Evolutionary conservation across 2,797 vertebrate species (phyloP), one percentile per base, ranked within the genome.

Genomic region (Meda fulgida): DNA sequence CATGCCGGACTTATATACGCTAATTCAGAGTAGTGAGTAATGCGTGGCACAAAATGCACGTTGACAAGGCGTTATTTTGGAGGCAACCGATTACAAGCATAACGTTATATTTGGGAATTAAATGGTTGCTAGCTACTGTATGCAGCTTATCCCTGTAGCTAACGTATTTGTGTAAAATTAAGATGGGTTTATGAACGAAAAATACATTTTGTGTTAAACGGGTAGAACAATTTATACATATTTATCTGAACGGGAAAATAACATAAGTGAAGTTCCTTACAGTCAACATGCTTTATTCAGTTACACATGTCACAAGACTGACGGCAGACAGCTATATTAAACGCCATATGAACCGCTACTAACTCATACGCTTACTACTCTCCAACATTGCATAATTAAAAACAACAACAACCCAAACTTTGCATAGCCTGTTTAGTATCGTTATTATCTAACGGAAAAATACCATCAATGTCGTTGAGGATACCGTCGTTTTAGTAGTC

Each of bases 31-130:
- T 88, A 83, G 70, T 16, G 11, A 75, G 77, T 78, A 55, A 88
- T 43, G 86, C 85, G 55, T 87, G 88, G 89, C 91, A 89, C 84
- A 70, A 66, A 53, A 60, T 73, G 71, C 84, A 70, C 88, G 86
- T 88, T 89, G 88, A 86, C 89, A 86, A 48, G 5, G 82, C 86
- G 75, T 87, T 85, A 66, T 82, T 85, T 87, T 84, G 80, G 60
- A 76, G 81, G 77, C 60, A 71, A 65, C 65, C 80, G 90, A 91
- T 89, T 90, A 86, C 38, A 83, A 82, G 71, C 82, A 88, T 82
- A 48, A 48, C 46, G 5, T 48, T 48, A 55, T 34, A 84, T 89
- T 86, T 84, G 81, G 87, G 58, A 70, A 87, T 84, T 81, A 83
- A 79, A 85, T 88, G 81, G 71, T 81, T 63, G 72, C 72, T 88